Base-by-base conservation (phyloP, 2,113 vertebrate species). In the Danionella cerebrum region DNA sequence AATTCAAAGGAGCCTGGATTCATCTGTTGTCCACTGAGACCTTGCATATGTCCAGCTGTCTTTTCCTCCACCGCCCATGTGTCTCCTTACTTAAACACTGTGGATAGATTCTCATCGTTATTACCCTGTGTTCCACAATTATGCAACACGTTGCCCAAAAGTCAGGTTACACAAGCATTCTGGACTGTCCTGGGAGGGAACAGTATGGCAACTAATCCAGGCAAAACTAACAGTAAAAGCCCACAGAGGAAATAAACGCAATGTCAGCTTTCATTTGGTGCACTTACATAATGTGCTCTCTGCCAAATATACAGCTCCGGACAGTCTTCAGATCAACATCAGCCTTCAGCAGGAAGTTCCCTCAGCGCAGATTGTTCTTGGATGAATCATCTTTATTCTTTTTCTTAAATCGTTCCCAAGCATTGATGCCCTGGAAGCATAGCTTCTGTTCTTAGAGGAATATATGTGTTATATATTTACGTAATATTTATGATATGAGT, bases 141-240 rank as follows among this genome's bases (percentile, higher is more conserved):
- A 86, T 58, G 81, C 79, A 84, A 81, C 42, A 24, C 70, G 67
- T 76, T 19, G 58, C 27, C 44, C 58, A 35, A 72, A 78, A 78
- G 69, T 76, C 33, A 76, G 82, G 78, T 84, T 85, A 85, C 78
- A 85, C 82, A 84, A 83, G 81, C 68, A 5, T 62, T 73, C 45
- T 51, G 60, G 59, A 63, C 59, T n/a, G 59, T 50, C 21, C 65
- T 68, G 69, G 47, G 65, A 71, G 68, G 78, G 67, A 84, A 74
- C 80, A 84, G 80, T 77, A 74, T 70, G 62, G 67, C 54, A 79
- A 71, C 81, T 84, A 84, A 87, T 86, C 84, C 80, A 80, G 67
- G 67, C 74, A 27, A 19, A 74, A 75, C 70, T 51, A 25, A 73
- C 69, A 76, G 63, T 67, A 75, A 70, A 69, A n/a, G n/a, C n/a